Percentiles rank a stretch among this genome's conserved stretches.
These are phyloP conservation scores for Dasysyrphus albostriatus DNA, from an alignment of 2,888 invertebrate species.

Conservation along the genomic window DNA sequence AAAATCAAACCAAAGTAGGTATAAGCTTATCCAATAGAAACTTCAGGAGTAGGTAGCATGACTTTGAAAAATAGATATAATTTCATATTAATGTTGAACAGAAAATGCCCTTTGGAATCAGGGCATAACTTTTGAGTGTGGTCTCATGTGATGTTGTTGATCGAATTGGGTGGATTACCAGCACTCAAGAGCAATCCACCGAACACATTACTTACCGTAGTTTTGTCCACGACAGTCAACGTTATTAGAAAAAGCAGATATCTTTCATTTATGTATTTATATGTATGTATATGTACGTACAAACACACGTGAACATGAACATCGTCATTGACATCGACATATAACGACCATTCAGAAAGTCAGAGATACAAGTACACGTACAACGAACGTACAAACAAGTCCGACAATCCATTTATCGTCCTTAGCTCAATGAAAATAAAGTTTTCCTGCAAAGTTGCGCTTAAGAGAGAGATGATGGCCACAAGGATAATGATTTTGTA, in stretches of 20 bases:
- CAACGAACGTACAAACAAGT: background rate
- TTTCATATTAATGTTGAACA: slow-evolving; percentile 2
- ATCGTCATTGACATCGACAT: background rate
- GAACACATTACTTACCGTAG: slow-evolving; percentile 26
- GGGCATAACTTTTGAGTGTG: slow-evolving; percentile 2
- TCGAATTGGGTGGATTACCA: slow-evolving; percentile 37
- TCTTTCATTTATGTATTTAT: background rate
- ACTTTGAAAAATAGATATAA: slow-evolving; percentile 23
- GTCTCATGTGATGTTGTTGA: background rate
- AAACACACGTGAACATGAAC: background rate
- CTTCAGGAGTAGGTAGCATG: background rate
- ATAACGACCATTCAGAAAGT: slow-evolving; percentile 8
- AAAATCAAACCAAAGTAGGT: background rate
- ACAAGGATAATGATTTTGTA: slow-evolving; percentile 42
- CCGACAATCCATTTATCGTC: slow-evolving; percentile 7
- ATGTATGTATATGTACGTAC: too few relatives aligned
- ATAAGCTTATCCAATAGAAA: slow-evolving; percentile 20
- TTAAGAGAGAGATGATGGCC: slow-evolving; percentile 13
- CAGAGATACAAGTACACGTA: background rate
- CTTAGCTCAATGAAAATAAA: slow-evolving; percentile 25
- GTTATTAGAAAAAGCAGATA: slow-evolving; percentile 8
- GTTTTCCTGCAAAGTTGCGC: slow-evolving; percentile 31
- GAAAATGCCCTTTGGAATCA: background rate
- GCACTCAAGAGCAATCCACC: slow-evolving; percentile 13
- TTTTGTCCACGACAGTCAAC: slow-evolving; percentile 12